A percentile compares a stretch with the other conserved stretches of the same genome.
Evolutionary conservation across 2,888 invertebrate genomes (phyloP).

Genomic region (Microplitis manilae): DNA sequence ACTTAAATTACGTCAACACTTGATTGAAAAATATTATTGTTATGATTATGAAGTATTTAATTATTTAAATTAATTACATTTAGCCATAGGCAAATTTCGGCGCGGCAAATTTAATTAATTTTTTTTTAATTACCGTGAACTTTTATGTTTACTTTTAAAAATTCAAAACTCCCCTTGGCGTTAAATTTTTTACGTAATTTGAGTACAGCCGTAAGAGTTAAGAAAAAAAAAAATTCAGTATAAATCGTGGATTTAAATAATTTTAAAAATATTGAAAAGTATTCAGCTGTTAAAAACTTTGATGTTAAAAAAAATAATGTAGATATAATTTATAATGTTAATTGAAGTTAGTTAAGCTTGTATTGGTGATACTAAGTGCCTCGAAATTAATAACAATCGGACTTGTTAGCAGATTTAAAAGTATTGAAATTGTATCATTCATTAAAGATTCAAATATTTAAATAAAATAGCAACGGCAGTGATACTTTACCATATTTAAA

Average conservation of each 20-base stretch:
- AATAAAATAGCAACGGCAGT: not conserved
- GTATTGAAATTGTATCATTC: not conserved
- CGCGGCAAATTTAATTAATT: no score
- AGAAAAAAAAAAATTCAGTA: not conserved
- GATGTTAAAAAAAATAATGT: not conserved
- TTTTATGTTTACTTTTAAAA: no score
- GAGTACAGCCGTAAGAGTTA: no score
- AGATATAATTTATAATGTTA: not conserved
- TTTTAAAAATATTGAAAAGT: constrained; percentile 44
- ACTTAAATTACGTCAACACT: no score
- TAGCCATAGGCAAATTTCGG: no score
- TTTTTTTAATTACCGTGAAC: no score
- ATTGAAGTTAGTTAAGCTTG: not conserved
- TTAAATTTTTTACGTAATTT: no score
- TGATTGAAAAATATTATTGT: no score
- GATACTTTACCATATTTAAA: not conserved
- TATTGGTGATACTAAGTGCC: not conserved
- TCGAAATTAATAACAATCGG: not conserved
- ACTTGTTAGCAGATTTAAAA: not conserved
- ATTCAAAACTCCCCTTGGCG: no score
- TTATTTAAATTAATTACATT: no score
- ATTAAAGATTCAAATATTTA: not conserved
- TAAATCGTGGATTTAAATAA: not conserved
- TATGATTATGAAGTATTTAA: no score
- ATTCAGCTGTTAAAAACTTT: constrained; percentile 43